Evolutionary conservation across 1,140 invertebrate species (phyloP), one percentile per base, ranked within the genome.

Genomic region (Hycleus cichorii): DNA sequence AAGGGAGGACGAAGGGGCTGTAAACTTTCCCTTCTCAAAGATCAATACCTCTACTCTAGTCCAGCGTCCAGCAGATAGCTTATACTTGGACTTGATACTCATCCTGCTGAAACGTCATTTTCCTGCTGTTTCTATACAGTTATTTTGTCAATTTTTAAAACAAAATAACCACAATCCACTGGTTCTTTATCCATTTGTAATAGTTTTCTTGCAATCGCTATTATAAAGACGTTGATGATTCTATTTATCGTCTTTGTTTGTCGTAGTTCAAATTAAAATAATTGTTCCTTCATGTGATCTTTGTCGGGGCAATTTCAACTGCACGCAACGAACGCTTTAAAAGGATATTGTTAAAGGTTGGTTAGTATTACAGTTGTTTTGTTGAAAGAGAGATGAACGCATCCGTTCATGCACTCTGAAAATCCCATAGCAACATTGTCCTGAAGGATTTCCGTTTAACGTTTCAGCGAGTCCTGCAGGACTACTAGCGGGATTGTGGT

Each of bases 21-120:
- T 71, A 71, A 72, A 72, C 69, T 71, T 72, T 72, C 69, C 64
- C 71, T 72, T 70, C 71, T 72, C 71, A 72, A 72, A 72, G 71
- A 72, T 72, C 71, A 72, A 72, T 72, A 72, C 69, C 71, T 69
- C 67, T 58, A 67, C 65, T 57, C 58, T 60, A 64, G 62, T 65
- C 62, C 60, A 57, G 58, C 55, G 56, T 59, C 57, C 56, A 60
- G 57, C 48, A 47, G 55, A 43, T 51, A 55, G 66, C 63, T 60
- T 63, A 58, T 62, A 64, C 60, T 64, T 67, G 63, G 58, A 62
- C 65, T 55, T 55, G 32, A 32, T 53, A 46, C 51, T 53, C 51
- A 46, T 53, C 51, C 51, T 45, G 42, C 42, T 27, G 24, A 32
- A 45, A 32, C 39, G 51, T 32, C 46, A 27, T 47, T 53, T 26